Conservation (phyloP, 2,113 vertebrate genomes). For the Callopanchax toddi region DNA sequence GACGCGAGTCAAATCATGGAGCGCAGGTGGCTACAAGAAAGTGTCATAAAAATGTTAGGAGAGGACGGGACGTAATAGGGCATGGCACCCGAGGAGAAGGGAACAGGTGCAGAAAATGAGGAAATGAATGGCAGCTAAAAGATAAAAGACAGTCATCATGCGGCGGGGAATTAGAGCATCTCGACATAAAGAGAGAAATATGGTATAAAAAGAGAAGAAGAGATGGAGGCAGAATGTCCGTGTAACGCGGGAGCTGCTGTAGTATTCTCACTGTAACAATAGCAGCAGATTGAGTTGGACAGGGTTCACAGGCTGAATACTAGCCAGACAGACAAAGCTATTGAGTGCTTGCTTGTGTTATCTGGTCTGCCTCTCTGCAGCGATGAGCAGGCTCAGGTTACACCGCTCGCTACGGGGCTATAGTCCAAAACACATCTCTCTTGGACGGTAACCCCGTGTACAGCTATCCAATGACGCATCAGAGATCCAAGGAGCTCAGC, state of each 20-base stretch:
- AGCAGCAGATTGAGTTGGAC: constrained; percentile 76
- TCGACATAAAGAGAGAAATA: constrained; percentile 16
- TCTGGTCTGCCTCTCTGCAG: constrained; percentile 41
- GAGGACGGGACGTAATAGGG: constrained; percentile 27
- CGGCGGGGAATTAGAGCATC: constrained; percentile 26
- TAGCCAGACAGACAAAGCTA: constrained; percentile 66
- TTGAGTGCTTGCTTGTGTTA: constrained; percentile 61
- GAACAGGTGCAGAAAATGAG: constrained; percentile 38
- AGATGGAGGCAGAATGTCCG: constrained; percentile 29
- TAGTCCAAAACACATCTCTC: constrained; percentile 51
- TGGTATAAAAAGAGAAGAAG: constrained; percentile 15
- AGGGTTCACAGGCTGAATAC: constrained; percentile 67
- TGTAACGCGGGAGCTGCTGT: constrained; percentile 51
- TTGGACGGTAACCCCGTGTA: constrained; percentile 14
- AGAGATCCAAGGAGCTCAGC: not conserved
- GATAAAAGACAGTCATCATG: constrained; percentile 18
- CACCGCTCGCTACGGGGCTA: constrained; percentile 31
- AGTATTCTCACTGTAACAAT: constrained; percentile 67
- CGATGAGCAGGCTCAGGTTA: constrained; percentile 55
- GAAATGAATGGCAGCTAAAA: constrained; percentile 21
- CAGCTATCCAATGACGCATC: not conserved
- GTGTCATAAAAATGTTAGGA: constrained; percentile 23
- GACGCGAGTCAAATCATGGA: constrained; percentile 3
- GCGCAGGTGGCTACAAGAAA: constrained; percentile 43
- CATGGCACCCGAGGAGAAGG: constrained; percentile 6